These are phyloP conservation scores for Oscheius myriophilus DNA, from an alignment of 2,888 invertebrate species.

Conservation along the genomic window DNA sequence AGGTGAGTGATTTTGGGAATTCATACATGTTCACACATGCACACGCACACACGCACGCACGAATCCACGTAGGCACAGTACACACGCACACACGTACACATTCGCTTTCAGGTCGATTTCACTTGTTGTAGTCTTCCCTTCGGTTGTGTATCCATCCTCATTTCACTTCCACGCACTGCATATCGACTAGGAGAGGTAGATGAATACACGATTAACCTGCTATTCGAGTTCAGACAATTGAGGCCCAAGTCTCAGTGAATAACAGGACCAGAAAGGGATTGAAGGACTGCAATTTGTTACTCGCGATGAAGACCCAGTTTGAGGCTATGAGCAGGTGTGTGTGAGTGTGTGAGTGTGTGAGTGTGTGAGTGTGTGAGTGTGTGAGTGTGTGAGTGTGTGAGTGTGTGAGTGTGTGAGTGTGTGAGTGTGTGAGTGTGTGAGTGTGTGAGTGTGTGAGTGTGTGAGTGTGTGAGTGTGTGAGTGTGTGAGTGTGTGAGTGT, in stretches of 20 bases:
- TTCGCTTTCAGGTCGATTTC: slow-evolving; percentile 59
- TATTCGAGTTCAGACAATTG: slow-evolving; percentile 50
- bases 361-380: too few relatives aligned
- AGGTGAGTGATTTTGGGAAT: too few relatives aligned
- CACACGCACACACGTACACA: neutral
- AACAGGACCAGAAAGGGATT: slow-evolving; percentile 65
- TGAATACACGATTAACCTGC: neutral
- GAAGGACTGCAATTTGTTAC: slow-evolving; percentile 60
- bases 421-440: too few relatives aligned
- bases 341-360: too few relatives aligned
- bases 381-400: too few relatives aligned
- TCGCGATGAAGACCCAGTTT: slow-evolving; percentile 66
- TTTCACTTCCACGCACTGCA: slow-evolving; percentile 63
- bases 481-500: too few relatives aligned
- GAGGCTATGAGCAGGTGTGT: slow-evolving; percentile 51
- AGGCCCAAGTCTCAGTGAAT: slow-evolving; percentile 54
- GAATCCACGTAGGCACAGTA: too few relatives aligned
- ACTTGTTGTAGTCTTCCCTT: slow-evolving; percentile 68
- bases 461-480: too few relatives aligned
- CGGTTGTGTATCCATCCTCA: slow-evolving; percentile 63
- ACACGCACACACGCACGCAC: too few relatives aligned
- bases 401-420: too few relatives aligned
- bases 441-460: too few relatives aligned
- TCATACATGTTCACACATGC: too few relatives aligned
- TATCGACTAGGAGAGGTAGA: slow-evolving; percentile 65